Conservation (phyloP, 2,888 invertebrate species). For the Pseudococcus viburni region DNA sequence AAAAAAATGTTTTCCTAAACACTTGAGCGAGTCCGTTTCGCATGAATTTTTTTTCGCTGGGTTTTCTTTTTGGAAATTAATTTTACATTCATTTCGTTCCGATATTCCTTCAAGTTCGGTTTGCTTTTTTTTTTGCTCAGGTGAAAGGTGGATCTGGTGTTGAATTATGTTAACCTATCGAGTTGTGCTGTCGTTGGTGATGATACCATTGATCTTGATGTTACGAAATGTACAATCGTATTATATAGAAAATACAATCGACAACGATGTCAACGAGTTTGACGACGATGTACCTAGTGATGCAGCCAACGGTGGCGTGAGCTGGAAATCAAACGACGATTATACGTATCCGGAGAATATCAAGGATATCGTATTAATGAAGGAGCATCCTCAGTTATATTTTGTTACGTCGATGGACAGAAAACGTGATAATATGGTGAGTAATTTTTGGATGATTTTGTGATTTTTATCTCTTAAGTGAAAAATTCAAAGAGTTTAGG, state of each 20-base stretch:
- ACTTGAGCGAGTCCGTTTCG: no score
- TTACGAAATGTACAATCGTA: conserved; percentile 43
- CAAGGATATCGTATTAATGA: conserved; percentile 52
- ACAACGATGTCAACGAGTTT: conserved; percentile 43
- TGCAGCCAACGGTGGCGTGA: background rate
- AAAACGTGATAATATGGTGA: conserved; percentile 60
- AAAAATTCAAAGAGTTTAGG: background rate
- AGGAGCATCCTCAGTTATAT: conserved; percentile 50
- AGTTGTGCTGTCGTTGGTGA: conserved; percentile 32
- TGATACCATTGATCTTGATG: conserved; percentile 28
- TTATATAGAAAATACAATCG: conserved; percentile 55
- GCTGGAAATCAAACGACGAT: conserved; percentile 51
- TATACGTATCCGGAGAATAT: conserved; percentile 33
- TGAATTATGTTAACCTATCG: conserved; percentile 34
- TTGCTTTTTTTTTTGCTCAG: background rate
- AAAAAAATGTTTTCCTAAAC: no score
- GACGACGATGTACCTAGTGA: background rate
- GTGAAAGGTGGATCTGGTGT: conserved; percentile 49
- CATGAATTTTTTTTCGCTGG: no score
- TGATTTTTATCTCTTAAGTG: background rate
- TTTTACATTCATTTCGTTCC: no score
- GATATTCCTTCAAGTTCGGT: background rate
- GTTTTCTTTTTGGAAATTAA: no score
- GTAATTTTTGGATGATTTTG: background rate
- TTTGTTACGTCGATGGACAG: conserved; percentile 57